phyloP scores from a whole-genome alignment of 1,140 invertebrate genomes.

The Asbolus verrucosus region DNA sequence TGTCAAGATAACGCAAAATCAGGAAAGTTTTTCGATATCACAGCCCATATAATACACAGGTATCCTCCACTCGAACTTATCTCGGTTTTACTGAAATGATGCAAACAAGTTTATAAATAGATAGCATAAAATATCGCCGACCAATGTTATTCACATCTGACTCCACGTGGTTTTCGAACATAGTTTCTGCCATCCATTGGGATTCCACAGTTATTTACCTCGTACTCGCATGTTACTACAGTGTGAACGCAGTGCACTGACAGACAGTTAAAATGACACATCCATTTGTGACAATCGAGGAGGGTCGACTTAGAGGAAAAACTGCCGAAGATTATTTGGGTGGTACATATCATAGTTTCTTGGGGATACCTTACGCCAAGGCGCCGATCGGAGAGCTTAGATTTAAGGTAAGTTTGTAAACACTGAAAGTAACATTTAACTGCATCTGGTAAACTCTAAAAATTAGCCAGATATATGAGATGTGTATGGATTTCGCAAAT shows the following conservation, averaged over 20 bases:
- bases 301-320: slow-evolving; percentile 62
- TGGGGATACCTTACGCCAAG: slow-evolving; percentile 30
- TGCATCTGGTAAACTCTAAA: too few species aligned
- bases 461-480: too few species aligned
- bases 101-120: slow-evolving; percentile 30
- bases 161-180: slow-evolving; percentile 25
- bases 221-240: too few species aligned
- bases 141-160: slow-evolving; percentile 23
- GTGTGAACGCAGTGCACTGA: neutral
- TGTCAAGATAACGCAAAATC: too few species aligned
- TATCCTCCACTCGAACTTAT: too few species aligned
- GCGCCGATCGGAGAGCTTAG: slow-evolving; percentile 12
- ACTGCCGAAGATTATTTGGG: slow-evolving; percentile 62
- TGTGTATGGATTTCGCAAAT: neutral
- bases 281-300: slow-evolving; percentile 53
- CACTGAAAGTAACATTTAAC: too few species aligned
- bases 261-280: slow-evolving; percentile 10
- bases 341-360: slow-evolving; percentile 66
- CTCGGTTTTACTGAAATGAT: too few species aligned
- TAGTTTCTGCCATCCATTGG: slow-evolving; percentile 1
- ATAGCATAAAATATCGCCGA: slow-evolving; percentile 15
- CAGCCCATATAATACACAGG: too few species aligned
- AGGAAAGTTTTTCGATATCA: too few species aligned
- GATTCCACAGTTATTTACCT: slow-evolving; percentile 4
- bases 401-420: slow-evolving; percentile 25